Conservation (phyloP, 2,797 vertebrate species). For the Poeciliopsis turneri region DNA sequence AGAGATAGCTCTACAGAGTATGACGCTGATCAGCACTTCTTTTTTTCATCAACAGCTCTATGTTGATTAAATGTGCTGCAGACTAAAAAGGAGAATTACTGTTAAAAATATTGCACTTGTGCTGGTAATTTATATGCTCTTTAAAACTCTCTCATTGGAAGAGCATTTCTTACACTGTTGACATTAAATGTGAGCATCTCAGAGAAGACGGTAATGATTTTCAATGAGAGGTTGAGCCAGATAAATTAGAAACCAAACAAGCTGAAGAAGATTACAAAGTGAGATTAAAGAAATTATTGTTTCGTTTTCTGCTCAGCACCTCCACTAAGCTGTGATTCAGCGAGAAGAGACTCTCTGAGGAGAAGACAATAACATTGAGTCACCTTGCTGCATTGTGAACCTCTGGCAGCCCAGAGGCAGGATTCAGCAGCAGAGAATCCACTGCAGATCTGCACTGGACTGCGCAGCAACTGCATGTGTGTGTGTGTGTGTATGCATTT, state of each 20-base stretch:
- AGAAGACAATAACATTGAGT: conserved; percentile 81
- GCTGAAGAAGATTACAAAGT: conserved; percentile 27
- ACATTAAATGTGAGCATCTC: conserved; percentile 26
- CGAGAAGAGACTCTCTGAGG: conserved; percentile 69
- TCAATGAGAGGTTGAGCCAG: conserved; percentile 23
- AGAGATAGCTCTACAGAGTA: conserved; percentile 33
- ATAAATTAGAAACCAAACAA: conserved; percentile 31
- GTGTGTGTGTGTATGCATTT: conserved; percentile 3
- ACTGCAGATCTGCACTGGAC: conserved; percentile 73
- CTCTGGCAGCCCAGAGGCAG: conserved; percentile 74
- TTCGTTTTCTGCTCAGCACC: conserved; percentile 61
- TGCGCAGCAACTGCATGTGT: conserved; percentile 48
- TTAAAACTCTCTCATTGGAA: conserved; percentile 10
- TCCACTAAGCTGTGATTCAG: conserved; percentile 69
- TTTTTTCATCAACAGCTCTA: conserved; percentile 45
- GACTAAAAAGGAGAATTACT: conserved; percentile 15
- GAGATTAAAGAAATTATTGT: conserved; percentile 42
- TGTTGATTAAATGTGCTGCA: conserved; percentile 40
- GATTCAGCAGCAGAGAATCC: conserved; percentile 66
- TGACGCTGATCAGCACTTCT: conserved; percentile 42
- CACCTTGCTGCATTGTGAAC: conserved; percentile 85
- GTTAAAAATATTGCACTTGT: conserved; percentile 25
- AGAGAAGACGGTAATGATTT: conserved; percentile 47
- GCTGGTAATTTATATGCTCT: conserved; percentile 12
- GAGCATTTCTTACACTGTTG: conserved; percentile 9